Percentiles rank a stretch among this genome's conserved stretches.
These are phyloP conservation scores for Phalangium opilio DNA, from an alignment of 2,888 invertebrate species.

Conservation along the genomic window DNA sequence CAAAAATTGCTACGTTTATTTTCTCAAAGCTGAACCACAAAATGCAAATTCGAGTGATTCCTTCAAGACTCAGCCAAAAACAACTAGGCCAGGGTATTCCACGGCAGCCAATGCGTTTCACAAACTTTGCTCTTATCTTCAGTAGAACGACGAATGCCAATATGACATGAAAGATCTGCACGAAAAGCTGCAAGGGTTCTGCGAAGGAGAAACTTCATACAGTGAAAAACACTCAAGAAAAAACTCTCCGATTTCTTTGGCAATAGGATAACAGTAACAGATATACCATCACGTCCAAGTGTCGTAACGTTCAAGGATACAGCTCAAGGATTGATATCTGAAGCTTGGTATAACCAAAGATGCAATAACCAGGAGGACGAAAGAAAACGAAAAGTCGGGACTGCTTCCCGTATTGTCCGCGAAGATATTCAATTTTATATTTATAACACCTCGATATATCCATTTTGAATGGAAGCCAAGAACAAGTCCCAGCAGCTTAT, in stretches of 20 bases:
- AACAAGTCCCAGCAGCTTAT: too few species aligned
- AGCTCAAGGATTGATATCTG: too few species aligned
- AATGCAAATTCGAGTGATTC: too few species aligned
- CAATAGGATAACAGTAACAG: too few species aligned
- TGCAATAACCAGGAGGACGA: too few species aligned
- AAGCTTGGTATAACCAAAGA: too few species aligned
- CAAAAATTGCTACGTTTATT: not conserved
- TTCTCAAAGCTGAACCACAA: not conserved
- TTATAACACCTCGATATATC: not conserved
- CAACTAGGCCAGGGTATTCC: not conserved
- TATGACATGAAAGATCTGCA: not conserved
- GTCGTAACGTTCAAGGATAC: too few species aligned
- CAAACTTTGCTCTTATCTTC: not conserved
- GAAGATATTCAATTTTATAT: conserved; percentile 1
- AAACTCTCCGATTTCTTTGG: too few species aligned
- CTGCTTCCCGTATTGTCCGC: not conserved
- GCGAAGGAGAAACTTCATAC: not conserved
- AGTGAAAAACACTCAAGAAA: not conserved
- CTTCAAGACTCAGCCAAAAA: not conserved
- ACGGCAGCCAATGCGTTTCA: too few species aligned
- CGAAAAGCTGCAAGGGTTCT: too few species aligned
- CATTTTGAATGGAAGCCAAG: too few species aligned
- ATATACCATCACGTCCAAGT: too few species aligned
- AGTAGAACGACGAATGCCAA: not conserved
- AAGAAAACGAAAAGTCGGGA: not conserved